Conservation (phyloP, 2,888 invertebrate species). For the Volucella inflata region DNA sequence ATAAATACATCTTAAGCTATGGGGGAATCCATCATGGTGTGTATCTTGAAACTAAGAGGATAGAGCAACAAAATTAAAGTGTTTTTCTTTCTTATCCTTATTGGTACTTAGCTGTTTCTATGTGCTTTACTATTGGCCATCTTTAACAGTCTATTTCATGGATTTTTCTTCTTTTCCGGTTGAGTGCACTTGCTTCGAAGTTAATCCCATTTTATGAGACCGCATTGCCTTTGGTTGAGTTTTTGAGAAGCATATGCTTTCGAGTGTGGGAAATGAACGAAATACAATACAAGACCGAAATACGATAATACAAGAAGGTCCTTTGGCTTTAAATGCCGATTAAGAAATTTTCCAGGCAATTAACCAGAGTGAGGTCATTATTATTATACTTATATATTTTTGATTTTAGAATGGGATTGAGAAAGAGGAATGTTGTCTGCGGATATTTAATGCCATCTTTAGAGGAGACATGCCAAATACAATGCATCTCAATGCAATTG, state of each 20-base stretch:
- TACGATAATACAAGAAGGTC: constrained; percentile 40
- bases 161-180: constrained; percentile 38
- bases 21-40: constrained; percentile 19
- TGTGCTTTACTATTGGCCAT: constrained; percentile 3
- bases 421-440: neutral
- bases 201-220: constrained; percentile 48
- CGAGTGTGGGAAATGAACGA: neutral
- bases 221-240: constrained; percentile 17
- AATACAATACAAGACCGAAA: too few species aligned
- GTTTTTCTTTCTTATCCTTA: constrained; percentile 20
- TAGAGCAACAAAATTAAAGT: constrained; percentile 1
- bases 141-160: constrained; percentile 16
- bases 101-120: neutral
- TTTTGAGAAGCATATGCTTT: constrained; percentile 3
- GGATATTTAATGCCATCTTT: neutral
- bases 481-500: too few species aligned
- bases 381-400: neutral
- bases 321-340: constrained; percentile 42
- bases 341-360: constrained; percentile 54
- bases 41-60: neutral
- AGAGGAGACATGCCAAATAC: neutral
- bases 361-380: constrained; percentile 11
- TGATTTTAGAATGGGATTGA: neutral
- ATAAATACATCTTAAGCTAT: neutral
- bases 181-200: constrained; percentile 41